Evolutionary conservation across 2,797 vertebrate species (phyloP).

Genomic region (Lycodopsis pacificus): DNA sequence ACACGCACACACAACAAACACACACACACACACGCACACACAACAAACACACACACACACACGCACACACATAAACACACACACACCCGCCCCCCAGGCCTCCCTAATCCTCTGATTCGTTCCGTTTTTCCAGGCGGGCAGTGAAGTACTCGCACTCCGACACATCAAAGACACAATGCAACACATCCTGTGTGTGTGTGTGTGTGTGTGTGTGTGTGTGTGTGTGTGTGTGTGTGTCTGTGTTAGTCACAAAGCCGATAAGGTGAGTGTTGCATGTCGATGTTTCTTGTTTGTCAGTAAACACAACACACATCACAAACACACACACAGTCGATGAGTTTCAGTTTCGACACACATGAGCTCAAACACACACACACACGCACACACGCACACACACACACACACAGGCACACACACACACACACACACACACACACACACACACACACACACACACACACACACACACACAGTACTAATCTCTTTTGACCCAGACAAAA

Average conservation of each 20-base stretch:
- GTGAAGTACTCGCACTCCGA: constrained; percentile 44
- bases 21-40: neutral
- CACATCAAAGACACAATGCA: constrained; percentile 62
- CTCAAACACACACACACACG: constrained; percentile 9
- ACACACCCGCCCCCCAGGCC: constrained; percentile 45
- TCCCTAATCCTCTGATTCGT: constrained; percentile 64
- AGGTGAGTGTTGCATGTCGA: constrained; percentile 27
- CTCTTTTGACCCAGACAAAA: constrained; percentile 12
- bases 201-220: constrained; percentile 15
- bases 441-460: constrained; percentile 10
- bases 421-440: constrained; percentile 1
- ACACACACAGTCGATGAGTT: constrained; percentile 1
- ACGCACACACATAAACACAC: constrained; percentile 8
- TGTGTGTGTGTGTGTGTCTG: constrained; percentile 13
- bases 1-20: neutral
- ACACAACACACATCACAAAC: neutral
- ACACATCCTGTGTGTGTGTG: constrained; percentile 22
- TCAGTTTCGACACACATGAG: constrained; percentile 28
- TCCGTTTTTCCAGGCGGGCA: constrained; percentile 59
- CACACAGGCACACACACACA: constrained; percentile 8
- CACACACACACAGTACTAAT: neutral
- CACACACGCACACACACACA: constrained; percentile 6
- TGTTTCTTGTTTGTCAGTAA: constrained; percentile 31
- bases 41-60: neutral
- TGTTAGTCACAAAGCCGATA: constrained; percentile 26